phyloP scores from a whole-genome alignment of 2,888 invertebrate genomes.

The Melinopterus prodromus region DNA sequence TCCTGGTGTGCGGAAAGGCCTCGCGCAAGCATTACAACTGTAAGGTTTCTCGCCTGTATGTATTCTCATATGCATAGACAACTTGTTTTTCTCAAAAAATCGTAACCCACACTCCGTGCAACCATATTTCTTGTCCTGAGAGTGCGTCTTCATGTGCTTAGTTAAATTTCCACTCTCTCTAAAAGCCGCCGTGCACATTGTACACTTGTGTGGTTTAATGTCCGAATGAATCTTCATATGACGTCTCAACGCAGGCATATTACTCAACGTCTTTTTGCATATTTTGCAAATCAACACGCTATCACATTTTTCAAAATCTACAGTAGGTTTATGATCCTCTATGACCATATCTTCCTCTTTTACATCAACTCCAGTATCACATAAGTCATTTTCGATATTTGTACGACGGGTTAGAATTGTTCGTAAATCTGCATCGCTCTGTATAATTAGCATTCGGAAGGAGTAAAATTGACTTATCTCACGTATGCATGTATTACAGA shows the following conservation, averaged over 20 bases:
- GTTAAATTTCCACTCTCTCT: background rate
- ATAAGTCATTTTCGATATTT: background rate
- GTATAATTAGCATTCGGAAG: background rate
- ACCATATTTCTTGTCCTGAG: slow-evolving; percentile 29
- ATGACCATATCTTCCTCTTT: background rate
- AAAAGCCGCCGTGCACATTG: background rate
- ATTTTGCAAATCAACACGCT: background rate
- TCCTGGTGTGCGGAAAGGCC: slow-evolving; percentile 47
- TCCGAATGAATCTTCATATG: background rate
- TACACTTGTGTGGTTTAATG: background rate
- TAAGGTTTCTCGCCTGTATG: slow-evolving; percentile 51
- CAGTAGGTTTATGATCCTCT: background rate
- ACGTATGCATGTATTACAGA: slow-evolving; percentile 10
- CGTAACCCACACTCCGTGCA: slow-evolving; percentile 47
- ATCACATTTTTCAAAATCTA: background rate
- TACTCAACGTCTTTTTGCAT: background rate
- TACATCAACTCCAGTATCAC: background rate
- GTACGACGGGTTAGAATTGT: background rate
- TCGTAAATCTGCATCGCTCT: background rate
- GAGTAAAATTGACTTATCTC: background rate
- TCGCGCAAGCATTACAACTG: slow-evolving; percentile 46
- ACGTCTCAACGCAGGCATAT: background rate
- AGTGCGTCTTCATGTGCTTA: slow-evolving; percentile 27
- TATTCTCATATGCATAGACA: slow-evolving; percentile 36
- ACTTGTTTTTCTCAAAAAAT: background rate